Evolutionary conservation across 2,797 vertebrate species (phyloP), one percentile per base, ranked within the genome.

Genomic region (Macropus fuliginosus): DNA sequence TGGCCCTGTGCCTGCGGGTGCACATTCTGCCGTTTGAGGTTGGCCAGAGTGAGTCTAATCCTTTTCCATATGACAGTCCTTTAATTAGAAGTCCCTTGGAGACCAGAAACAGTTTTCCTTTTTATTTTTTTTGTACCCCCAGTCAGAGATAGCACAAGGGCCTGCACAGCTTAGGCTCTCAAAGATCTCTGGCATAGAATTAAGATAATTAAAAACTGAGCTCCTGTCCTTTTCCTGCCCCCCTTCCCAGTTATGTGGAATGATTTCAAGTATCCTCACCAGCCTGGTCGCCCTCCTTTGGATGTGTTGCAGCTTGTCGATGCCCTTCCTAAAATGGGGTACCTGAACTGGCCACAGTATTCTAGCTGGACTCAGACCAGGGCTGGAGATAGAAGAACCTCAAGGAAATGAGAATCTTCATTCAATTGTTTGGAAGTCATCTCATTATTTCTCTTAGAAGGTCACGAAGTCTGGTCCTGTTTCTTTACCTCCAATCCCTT

Each of bases 381-480:
- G 94, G n/a, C 59, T 94, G 28, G 55, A 81, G 46, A 96, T 50
- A 27, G 9, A 90, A 55, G 66, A 91, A 95, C 92, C 50, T 93
- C 24, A 93, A 96, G 27, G 59, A 94, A 96, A 91, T 18, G 18
- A 89, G 93, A 96, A 93, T 89, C 16, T 91, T n/a, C 12, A 92
- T 18, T 95, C 94, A 54, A 55, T 92, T 97, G 55, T 92, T 95
- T 97, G 18, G 91, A 92, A 92, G 89, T 50, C 57, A 21, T 11
- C 94, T 90, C 66, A 89, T 87, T 87, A 8, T 34, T 57, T 97
- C 56, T 81, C 21, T 55, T 54, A 91, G 90, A 2, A 34, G 10
- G 29, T 92, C 96, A 89, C 54, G 29, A 95, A 74, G 92, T 96
- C 50, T 92, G 81, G 31, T 94, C 57, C 27, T 91, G 1, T 50